Percentiles rank a stretch among this genome's conserved stretches.
Conservation (phyloP, 2,888 invertebrate genomes). For the Lamellibrachia columna region DNA sequence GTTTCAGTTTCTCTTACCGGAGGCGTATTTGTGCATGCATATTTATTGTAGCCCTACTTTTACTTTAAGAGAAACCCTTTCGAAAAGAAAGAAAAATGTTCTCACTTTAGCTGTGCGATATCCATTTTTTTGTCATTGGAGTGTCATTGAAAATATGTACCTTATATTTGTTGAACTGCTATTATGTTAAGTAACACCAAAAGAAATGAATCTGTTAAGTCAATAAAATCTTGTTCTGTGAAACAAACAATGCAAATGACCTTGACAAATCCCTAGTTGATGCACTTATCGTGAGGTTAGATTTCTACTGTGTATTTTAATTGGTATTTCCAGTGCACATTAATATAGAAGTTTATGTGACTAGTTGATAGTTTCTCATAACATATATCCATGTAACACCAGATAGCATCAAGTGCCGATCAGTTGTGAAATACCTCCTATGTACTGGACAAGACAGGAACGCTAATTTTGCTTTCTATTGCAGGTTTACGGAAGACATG, state of each 20-base stretch:
- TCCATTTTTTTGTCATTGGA: neutral
- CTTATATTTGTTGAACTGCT: neutral
- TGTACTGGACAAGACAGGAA: neutral
- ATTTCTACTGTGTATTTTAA: neutral
- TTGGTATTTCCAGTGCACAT: neutral
- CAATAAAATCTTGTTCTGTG: neutral
- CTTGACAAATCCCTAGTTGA: neutral
- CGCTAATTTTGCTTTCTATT: neutral
- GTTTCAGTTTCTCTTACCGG: neutral
- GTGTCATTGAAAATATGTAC: neutral
- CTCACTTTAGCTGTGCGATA: neutral
- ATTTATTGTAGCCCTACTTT: neutral
- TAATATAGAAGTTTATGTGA: neutral
- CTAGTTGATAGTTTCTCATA: neutral
- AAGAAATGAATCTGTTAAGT: neutral
- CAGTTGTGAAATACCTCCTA: neutral
- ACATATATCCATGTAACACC: neutral
- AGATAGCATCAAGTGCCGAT: neutral
- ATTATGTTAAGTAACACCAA: neutral
- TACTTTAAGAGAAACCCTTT: neutral
- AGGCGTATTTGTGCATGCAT: neutral
- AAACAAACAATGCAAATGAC: neutral
- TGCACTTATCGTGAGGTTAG: neutral
- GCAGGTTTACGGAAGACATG: neutral
- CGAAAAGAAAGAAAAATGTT: neutral